A percentile compares a stretch with the other conserved stretches of the same genome.
phyloP scores from a whole-genome alignment of 2,888 invertebrate species.

The Campoplex nolae region DNA sequence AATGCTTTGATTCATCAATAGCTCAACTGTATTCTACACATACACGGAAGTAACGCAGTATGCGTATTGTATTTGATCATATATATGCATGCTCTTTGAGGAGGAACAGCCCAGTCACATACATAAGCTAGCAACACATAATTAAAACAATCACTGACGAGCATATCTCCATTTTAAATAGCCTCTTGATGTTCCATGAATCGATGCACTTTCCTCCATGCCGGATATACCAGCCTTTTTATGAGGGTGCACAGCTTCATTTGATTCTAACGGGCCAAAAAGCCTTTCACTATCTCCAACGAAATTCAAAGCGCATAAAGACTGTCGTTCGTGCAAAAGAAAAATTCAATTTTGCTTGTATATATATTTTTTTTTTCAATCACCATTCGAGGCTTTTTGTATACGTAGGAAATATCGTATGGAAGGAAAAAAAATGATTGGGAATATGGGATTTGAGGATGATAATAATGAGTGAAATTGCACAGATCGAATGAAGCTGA shows the following conservation, averaged over 20 bases:
- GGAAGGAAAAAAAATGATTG: background rate
- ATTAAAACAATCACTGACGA: slow-evolving; percentile 37
- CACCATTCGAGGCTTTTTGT: background rate
- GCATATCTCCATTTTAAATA: slow-evolving; percentile 57
- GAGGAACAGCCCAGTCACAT: slow-evolving; percentile 12
- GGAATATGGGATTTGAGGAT: background rate
- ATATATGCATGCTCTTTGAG: background rate
- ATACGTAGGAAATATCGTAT: background rate
- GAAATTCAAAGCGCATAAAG: background rate
- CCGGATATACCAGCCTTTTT: slow-evolving; percentile 14
- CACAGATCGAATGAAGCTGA: background rate
- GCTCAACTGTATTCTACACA: slow-evolving; percentile 24
- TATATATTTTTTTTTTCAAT: background rate
- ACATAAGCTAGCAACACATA: slow-evolving; percentile 9
- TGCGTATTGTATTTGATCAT: background rate
- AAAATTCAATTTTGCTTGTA: background rate
- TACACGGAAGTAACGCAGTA: background rate
- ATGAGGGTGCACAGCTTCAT: slow-evolving; percentile 1
- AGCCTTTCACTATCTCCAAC: background rate
- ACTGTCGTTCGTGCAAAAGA: background rate
- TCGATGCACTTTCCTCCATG: slow-evolving; percentile 45
- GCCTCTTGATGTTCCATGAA: slow-evolving; percentile 52
- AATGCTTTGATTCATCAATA: slow-evolving; percentile 44
- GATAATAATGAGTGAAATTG: too few species aligned
- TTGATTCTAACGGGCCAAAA: background rate